phyloP scores from a whole-genome alignment of 2,888 invertebrate genomes.

The Anoncus sp. region DNA sequence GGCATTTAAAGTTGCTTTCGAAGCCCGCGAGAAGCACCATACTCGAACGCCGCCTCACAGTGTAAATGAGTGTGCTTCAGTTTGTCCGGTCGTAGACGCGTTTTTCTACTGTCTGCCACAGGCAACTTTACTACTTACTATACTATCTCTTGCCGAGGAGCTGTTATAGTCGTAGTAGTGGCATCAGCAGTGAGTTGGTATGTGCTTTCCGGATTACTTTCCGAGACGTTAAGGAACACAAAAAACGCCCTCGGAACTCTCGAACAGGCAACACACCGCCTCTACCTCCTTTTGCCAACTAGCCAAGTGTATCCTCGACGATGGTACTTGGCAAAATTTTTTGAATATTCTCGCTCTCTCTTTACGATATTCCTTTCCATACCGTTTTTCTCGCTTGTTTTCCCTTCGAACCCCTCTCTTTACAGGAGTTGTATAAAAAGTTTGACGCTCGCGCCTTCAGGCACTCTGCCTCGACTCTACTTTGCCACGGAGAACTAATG shows the following conservation, averaged over 20 bases:
- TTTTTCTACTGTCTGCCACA: slow-evolving; percentile 68
- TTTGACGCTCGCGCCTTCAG: slow-evolving; percentile 52
- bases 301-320: slow-evolving; percentile 61
- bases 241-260: slow-evolving; percentile 53
- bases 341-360: slow-evolving; percentile 56
- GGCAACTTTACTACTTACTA: slow-evolving; percentile 68
- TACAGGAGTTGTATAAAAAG: slow-evolving; percentile 45
- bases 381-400: slow-evolving; percentile 30
- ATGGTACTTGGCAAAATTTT: slow-evolving; percentile 62
- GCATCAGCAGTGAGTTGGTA: slow-evolving; percentile 39
- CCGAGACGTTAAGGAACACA: slow-evolving; percentile 61
- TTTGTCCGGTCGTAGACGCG: slow-evolving; percentile 69
- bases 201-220: slow-evolving; percentile 62
- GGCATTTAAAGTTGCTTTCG: slow-evolving; percentile 62
- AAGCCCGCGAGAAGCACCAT: slow-evolving; percentile 32
- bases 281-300: slow-evolving; percentile 52
- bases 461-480: slow-evolving; percentile 25
- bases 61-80: slow-evolving; percentile 69
- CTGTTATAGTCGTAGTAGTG: slow-evolving; percentile 34
- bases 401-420: slow-evolving; percentile 7
- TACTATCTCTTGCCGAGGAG: slow-evolving; percentile 36
- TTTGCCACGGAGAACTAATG: slow-evolving; percentile 41
- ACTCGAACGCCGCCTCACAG: slow-evolving; percentile 56
- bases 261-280: slow-evolving; percentile 25
- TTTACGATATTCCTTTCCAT: background rate